A percentile compares a stretch with the other conserved stretches of the same genome.
Conservation (phyloP, 2,797 vertebrate genomes). For the Spea hammondii region DNA sequence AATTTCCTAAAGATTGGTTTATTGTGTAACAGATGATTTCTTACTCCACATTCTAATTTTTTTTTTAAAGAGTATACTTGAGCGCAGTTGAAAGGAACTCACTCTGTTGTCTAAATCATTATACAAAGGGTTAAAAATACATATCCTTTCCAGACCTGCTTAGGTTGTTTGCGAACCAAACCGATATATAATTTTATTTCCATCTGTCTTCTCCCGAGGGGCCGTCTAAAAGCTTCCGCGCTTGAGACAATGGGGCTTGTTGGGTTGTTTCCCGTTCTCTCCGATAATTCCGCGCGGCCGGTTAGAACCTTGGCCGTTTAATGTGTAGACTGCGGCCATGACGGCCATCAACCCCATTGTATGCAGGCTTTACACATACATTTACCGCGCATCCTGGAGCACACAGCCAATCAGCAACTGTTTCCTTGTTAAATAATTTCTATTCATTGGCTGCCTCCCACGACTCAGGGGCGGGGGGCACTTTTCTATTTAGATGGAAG, state of each 20-base stretch:
- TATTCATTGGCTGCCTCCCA: background rate
- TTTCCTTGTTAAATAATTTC: slow-evolving; percentile 22
- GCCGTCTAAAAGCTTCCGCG: slow-evolving; percentile 26
- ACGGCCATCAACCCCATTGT: slow-evolving; percentile 18
- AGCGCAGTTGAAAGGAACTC: background rate
- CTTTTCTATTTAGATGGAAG: background rate
- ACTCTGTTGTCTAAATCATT: background rate
- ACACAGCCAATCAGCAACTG: background rate
- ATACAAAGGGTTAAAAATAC: slow-evolving; percentile 17
- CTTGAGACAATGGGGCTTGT: background rate
- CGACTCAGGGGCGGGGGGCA: background rate
- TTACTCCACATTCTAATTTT: too few relatives aligned
- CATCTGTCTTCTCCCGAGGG: slow-evolving; percentile 12
- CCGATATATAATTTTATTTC: slow-evolving; percentile 29
- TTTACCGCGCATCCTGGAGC: background rate
- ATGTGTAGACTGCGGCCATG: background rate
- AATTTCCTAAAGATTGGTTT: too few relatives aligned
- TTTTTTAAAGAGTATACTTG: too few relatives aligned
- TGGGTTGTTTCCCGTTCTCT: slow-evolving; percentile 30
- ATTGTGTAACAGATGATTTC: too few relatives aligned
- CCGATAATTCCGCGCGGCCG: slow-evolving; percentile 22
- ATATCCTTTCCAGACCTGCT: background rate
- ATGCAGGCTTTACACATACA: background rate
- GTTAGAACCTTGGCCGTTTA: slow-evolving; percentile 41
- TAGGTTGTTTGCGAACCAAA: slow-evolving; percentile 19